Evolutionary conservation across 1,140 invertebrate species (phyloP).

Genomic region (Zelostemma sp.): DNA sequence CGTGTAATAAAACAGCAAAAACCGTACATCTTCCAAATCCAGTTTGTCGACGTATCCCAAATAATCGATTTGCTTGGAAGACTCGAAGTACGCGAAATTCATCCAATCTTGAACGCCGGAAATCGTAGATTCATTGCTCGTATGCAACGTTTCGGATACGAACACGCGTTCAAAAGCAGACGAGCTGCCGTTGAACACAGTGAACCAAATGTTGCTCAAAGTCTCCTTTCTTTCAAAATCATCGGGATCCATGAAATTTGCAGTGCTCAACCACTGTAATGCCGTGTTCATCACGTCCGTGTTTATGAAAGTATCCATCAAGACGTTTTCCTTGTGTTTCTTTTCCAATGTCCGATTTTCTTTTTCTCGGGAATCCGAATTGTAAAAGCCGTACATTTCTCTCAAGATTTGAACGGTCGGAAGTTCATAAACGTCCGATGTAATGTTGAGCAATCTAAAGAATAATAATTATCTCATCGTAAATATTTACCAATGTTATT

Average conservation of each 20-base stretch:
- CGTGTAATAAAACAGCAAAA: too few relatives aligned
- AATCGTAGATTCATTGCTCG: conserved; percentile 72
- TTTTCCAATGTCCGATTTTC: conserved; percentile 79
- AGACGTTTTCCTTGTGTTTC: conserved; percentile 70
- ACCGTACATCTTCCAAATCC: conserved; percentile 77
- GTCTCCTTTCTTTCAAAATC: conserved; percentile 75
- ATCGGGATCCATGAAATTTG: conserved; percentile 62
- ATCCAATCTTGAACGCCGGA: conserved; percentile 90
- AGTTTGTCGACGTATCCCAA: conserved; percentile 81
- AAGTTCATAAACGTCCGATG: conserved; percentile 46
- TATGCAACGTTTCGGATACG: conserved; percentile 80
- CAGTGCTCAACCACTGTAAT: conserved; percentile 71
- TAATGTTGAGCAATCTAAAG: too few relatives aligned
- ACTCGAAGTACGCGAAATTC: conserved; percentile 81
- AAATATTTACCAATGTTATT: too few relatives aligned
- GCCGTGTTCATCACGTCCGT: conserved; percentile 74
- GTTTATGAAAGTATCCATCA: conserved; percentile 73
- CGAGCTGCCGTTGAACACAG: conserved; percentile 81
- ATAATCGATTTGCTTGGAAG: conserved; percentile 77
- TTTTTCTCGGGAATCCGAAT: conserved; percentile 76
- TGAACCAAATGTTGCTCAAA: conserved; percentile 84
- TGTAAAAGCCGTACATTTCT: conserved; percentile 80
- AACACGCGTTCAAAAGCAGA: conserved; percentile 92
- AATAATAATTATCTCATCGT: too few relatives aligned
- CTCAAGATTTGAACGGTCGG: conserved; percentile 74